A percentile compares a stretch with the other conserved stretches of the same genome.
Evolutionary conservation across 2,113 vertebrate genomes (phyloP).

Genomic region (Gulo gulo): DNA sequence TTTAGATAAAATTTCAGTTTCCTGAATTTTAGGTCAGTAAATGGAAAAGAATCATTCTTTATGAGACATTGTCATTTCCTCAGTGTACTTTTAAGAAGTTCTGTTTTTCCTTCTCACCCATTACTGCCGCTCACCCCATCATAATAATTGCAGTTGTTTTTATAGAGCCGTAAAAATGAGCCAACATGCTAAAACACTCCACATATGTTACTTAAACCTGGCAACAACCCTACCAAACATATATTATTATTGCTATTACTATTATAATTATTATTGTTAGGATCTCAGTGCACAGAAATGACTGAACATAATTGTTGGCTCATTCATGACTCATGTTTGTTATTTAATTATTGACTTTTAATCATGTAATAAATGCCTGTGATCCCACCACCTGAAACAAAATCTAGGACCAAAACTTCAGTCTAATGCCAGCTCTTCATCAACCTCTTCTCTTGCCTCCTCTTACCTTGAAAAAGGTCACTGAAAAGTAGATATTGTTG

Average conservation of each 20-base stretch:
- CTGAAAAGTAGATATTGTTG: neutral
- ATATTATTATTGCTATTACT: neutral
- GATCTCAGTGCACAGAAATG: neutral
- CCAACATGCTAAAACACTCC: neutral
- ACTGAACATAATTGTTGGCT: neutral
- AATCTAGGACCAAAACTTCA: neutral
- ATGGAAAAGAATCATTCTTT: neutral
- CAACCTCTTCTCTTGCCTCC: neutral
- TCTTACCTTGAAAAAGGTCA: neutral
- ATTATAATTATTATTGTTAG: neutral
- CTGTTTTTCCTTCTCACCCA: neutral
- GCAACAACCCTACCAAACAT: neutral
- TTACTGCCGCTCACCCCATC: neutral
- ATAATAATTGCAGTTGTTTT: neutral
- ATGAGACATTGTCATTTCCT: neutral
- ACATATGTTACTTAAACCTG: neutral
- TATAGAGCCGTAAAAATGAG: neutral
- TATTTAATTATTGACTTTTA: neutral
- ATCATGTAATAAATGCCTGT: neutral
- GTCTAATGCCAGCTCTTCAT: neutral
- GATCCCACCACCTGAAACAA: neutral
- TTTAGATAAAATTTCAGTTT: neutral
- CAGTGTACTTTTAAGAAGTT: neutral
- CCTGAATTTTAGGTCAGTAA: neutral
- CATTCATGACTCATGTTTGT: neutral